Base-by-base conservation (phyloP, 2,797 vertebrate genomes). In the Nyctalus aviator region DNA sequence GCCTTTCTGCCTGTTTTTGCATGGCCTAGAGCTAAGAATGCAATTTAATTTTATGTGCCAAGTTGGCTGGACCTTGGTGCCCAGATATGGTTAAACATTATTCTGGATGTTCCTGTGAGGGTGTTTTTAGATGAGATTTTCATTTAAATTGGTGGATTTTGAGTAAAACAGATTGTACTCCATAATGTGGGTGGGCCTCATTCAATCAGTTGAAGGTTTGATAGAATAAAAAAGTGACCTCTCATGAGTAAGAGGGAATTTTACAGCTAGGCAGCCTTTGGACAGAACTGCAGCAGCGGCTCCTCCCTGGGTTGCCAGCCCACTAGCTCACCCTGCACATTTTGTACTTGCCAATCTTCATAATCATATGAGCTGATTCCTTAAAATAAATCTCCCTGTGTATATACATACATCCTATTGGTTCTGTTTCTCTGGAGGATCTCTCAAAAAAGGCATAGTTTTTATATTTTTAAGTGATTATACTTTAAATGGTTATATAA, bases 381-480 rank as follows among this genome's bases (percentile, higher is more conserved):
- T 92, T 35, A 41, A 53, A 44, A 64, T 15, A 66, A 59, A 57
- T 57, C 10, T 69, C 66, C 72, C 21, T 53, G 2, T 21, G 12
- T 9, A 13, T 10, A 12, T 15, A 20, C 3, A 44, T 30, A 48
- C 11, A 32, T 48, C 9, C 9, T 62, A 69, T 53, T 78, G 17
- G 57, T 92, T 64, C 48, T 50, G 17, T n/a, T 64, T 75, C 55
- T 85, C n/a, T 85, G 41, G 68, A 89, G 23, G 75, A 85, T n/a
- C 66, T 57, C 57, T 72, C 32, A 81, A 46, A 41, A 15, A 64
- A 21, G 46, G 12, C 62, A 86, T 32, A 30, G 8, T 73, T 76
- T 92, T 77, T 69, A 73, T 23, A 37, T 57, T 73, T 94, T 69
- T 27, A 88, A 88, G 72, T 83, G 41, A 44, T 69, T 82, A 27